Conservation (phyloP, 2,888 invertebrate genomes). For the Ashinkailepas kermadecensis region DNA sequence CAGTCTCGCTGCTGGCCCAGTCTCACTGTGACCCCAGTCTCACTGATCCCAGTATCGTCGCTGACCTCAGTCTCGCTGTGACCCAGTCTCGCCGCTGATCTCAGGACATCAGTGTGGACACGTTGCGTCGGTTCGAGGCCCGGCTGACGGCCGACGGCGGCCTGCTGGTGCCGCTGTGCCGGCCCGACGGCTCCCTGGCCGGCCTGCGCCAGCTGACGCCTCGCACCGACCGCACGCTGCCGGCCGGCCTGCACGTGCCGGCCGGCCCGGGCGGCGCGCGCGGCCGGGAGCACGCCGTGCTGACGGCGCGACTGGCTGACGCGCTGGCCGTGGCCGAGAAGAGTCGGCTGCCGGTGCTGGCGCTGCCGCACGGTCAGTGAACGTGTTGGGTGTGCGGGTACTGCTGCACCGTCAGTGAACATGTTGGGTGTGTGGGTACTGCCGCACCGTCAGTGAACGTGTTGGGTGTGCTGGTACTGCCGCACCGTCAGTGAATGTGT, state of each 20-base stretch:
- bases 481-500: too few species aligned
- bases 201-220: not conserved
- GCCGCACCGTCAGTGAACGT: too few species aligned
- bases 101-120: not conserved
- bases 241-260: not conserved
- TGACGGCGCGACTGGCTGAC: slow-evolving; percentile 1
- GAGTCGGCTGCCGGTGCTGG: slow-evolving; percentile 2
- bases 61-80: not conserved
- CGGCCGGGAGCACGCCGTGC: not conserved
- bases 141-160: slow-evolving; percentile 5
- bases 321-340: not conserved
- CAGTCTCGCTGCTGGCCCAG: not conserved
- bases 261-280: not conserved
- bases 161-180: not conserved
- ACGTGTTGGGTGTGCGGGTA: not conserved
- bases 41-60: not conserved
- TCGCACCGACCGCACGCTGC: not conserved
- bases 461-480: too few species aligned
- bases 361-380: slow-evolving; percentile 6
- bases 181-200: slow-evolving; percentile 18
- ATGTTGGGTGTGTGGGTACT: too few species aligned
- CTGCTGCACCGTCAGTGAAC: not conserved
- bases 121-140: slow-evolving; percentile 16
- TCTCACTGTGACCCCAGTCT: not conserved
- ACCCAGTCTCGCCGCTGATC: not conserved